Conservation (phyloP, 1,140 invertebrate species). For the Platyscapa corneri region DNA sequence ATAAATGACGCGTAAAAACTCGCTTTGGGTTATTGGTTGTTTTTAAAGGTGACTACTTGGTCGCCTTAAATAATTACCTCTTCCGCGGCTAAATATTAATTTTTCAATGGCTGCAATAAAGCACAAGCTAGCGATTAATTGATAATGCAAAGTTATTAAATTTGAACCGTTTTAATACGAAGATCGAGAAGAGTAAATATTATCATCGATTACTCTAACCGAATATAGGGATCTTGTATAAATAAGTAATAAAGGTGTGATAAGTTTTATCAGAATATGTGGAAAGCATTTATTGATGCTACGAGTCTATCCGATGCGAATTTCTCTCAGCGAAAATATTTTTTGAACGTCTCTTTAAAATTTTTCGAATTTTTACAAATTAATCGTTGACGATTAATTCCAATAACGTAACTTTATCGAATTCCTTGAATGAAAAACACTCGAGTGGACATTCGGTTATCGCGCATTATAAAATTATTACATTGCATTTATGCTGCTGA, state of each 20-base stretch:
- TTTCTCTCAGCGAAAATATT: not conserved
- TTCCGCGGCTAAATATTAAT: too few species aligned
- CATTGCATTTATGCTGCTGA: not conserved
- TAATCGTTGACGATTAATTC: not conserved
- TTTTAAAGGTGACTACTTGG: too few species aligned
- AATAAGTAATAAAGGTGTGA: not conserved
- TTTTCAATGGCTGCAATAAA: too few species aligned
- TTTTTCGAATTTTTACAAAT: not conserved
- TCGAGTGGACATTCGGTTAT: not conserved
- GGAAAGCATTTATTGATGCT: not conserved
- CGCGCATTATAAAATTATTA: not conserved
- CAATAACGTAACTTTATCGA: not conserved
- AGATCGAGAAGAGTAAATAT: conserved; percentile 17
- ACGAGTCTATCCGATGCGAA: not conserved
- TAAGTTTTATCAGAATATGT: conserved; percentile 7
- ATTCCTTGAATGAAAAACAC: not conserved
- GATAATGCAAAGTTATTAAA: not conserved
- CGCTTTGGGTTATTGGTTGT: too few species aligned
- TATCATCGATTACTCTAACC: not conserved
- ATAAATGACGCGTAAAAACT: too few species aligned
- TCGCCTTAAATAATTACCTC: too few species aligned
- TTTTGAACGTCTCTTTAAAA: not conserved
- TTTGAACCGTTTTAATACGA: not conserved
- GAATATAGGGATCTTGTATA: not conserved
- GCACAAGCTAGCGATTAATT: too few species aligned